Evolutionary conservation across 2,888 invertebrate species (phyloP), one percentile per base, ranked within the genome.

Genomic region (Sycophila texana): DNA sequence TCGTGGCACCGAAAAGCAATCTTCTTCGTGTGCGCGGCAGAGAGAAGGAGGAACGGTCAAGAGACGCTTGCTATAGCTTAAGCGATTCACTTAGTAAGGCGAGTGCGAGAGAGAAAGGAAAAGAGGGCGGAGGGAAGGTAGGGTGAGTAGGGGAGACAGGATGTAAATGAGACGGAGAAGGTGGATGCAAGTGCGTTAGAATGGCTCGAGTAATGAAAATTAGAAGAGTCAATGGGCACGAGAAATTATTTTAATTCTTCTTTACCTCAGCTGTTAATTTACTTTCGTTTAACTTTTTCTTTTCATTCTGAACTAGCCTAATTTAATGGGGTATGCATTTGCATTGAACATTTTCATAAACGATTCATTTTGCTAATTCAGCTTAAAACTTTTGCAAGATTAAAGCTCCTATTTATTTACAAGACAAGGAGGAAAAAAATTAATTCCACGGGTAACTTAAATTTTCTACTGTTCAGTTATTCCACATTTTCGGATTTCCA

Each of bases 1-100:
- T 74, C 77, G 73, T 73, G 67, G 67, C 47, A 65, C 60, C 73
- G 51, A 77, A 77, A 73, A 73, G 73, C 67, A 60, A 53, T 67
- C 60, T 53, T 53, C 51, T 47, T 13, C 47, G 39, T 57, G 20
- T 22, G 49, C 49, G 20, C n/a, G 73, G 3, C 20, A 53, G 73
- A 30, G 53, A 71, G 60, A 60, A 26, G 58, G 63, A 51, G 73
- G 53, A 16, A 39, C 39, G 68, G 61, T 60, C 75, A 74, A 67
- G 67, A 74, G 67, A 30, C 57, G 57, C 39, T 65, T 10, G 22
- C 47, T 66, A 57, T 2, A 70, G 47, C 47, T 39, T 75, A 68
- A 75, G 75, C 68, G 68, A 7, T 61, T 58, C 77, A 68, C 80
- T 57, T 57, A 75, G 79, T 67, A 53, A 60, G 58, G 71, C 22